A percentile compares a stretch with the other conserved stretches of the same genome.
These are phyloP conservation scores for Pyrochroa serraticornis DNA, from an alignment of 2,888 invertebrate species.

Conservation along the genomic window DNA sequence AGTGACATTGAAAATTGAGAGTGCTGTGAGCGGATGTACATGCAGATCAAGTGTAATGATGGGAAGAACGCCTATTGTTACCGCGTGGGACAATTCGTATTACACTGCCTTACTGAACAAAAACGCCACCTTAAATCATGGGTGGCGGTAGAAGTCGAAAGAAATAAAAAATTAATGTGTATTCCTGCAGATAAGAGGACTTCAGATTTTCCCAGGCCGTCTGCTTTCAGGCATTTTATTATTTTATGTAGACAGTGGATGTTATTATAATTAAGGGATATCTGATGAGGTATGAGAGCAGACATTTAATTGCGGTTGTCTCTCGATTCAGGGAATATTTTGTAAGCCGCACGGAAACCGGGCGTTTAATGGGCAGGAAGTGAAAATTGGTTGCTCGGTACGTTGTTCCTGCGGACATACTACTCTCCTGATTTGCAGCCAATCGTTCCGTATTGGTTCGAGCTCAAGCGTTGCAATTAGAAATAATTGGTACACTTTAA, in stretches of 20 bases:
- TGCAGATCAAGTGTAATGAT: constrained; percentile 61
- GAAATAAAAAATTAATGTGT: constrained; percentile 46
- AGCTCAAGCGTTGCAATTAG: not conserved
- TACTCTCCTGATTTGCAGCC: constrained; percentile 10
- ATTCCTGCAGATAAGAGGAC: constrained; percentile 38
- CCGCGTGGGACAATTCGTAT: constrained; percentile 56
- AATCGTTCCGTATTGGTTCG: constrained; percentile 5
- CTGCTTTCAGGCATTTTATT: constrained; percentile 48
- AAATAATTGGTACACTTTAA: constrained; percentile 7
- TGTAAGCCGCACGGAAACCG: constrained; percentile 29
- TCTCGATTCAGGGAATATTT: constrained; percentile 35
- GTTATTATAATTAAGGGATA: constrained; percentile 55
- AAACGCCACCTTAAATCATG: constrained; percentile 52
- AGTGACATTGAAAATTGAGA: constrained; percentile 59
- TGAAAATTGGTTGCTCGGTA: constrained; percentile 41
- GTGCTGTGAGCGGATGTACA: constrained; percentile 57
- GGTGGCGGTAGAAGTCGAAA: constrained; percentile 50
- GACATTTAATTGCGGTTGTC: constrained; percentile 47
- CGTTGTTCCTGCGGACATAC: constrained; percentile 7
- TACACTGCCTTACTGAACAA: constrained; percentile 59
- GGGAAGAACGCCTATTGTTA: constrained; percentile 57
- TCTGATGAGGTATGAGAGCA: constrained; percentile 53
- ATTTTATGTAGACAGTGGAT: constrained; percentile 46
- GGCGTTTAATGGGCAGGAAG: constrained; percentile 36
- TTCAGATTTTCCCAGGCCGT: constrained; percentile 47